phyloP scores from a whole-genome alignment of 1,140 invertebrate species.

The Helicoverpa armigera region DNA sequence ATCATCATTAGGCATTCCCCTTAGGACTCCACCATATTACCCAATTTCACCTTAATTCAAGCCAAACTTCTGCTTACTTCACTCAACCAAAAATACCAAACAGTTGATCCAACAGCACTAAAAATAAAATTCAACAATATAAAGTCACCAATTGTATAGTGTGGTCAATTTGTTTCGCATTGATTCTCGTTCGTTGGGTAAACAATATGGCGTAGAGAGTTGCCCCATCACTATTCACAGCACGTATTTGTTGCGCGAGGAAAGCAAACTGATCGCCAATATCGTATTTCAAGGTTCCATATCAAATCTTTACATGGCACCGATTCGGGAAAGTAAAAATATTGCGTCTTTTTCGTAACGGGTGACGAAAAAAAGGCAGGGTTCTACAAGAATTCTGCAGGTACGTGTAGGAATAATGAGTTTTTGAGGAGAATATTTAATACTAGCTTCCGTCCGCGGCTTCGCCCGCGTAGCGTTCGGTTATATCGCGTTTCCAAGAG shows the following conservation, averaged over 20 bases:
- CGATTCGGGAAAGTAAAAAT: conserved; percentile 11
- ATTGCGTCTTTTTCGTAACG: not conserved
- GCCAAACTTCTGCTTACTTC: not conserved
- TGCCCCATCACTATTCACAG: conserved; percentile 17
- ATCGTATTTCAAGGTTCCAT: conserved; percentile 37
- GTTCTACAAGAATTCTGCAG: too few relatives aligned
- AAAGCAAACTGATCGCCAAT: conserved; percentile 38
- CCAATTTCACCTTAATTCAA: not conserved
- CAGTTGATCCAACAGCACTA: not conserved
- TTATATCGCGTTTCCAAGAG: too few relatives aligned
- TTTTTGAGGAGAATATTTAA: too few relatives aligned
- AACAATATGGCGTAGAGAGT: conserved; percentile 31
- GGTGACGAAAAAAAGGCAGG: not conserved
- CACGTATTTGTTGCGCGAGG: conserved; percentile 25
- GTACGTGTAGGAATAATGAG: too few relatives aligned
- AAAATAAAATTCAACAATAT: conserved; percentile 12
- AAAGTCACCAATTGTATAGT: conserved; percentile 7
- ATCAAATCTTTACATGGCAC: conserved; percentile 38
- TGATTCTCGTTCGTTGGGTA: conserved; percentile 30
- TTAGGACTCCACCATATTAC: not conserved
- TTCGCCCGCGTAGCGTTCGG: too few relatives aligned
- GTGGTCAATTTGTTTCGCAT: conserved; percentile 30
- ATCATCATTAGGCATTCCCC: too few relatives aligned
- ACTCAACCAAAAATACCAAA: not conserved
- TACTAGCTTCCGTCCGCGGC: too few relatives aligned